These are phyloP conservation scores for Heliconius congener DNA, from an alignment of 1,140 invertebrate genomes.

Conservation along the genomic window DNA sequence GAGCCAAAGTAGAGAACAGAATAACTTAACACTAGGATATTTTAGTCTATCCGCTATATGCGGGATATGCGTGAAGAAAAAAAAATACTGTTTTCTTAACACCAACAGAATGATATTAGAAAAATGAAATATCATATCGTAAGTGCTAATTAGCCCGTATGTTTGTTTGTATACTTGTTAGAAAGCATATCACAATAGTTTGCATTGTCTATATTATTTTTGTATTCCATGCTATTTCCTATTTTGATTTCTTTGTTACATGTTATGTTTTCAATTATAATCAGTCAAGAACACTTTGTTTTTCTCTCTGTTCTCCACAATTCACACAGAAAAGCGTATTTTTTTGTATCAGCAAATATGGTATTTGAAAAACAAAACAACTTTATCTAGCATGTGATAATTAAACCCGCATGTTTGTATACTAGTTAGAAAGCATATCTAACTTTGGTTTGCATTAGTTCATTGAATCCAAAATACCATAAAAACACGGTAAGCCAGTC, in stretches of 20 bases:
- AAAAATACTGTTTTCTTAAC: neutral
- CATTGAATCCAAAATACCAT: constrained; percentile 7
- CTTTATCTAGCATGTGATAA: neutral
- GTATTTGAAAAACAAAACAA: neutral
- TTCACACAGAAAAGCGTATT: too few species aligned
- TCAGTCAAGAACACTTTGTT: too few species aligned
- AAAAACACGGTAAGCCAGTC: constrained; percentile 1
- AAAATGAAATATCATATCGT: neutral
- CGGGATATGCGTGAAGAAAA: neutral
- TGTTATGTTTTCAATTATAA: neutral
- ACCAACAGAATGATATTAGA: neutral
- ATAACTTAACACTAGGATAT: too few species aligned
- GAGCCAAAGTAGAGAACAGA: too few species aligned
- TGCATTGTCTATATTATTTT: constrained; percentile 2
- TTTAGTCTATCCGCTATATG: too few species aligned
- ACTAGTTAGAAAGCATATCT: constrained; percentile 24
- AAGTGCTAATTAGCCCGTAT: neutral
- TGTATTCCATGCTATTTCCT: neutral
- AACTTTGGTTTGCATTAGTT: constrained; percentile 15
- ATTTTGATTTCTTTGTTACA: neutral
- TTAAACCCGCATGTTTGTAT: constrained; percentile 16
- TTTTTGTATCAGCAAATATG: neutral
- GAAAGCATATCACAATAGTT: neutral
- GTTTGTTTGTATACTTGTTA: neutral
- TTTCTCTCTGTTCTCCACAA: neutral